Conservation (phyloP, 2,113 vertebrate species). For the Gavia stellata region DNA sequence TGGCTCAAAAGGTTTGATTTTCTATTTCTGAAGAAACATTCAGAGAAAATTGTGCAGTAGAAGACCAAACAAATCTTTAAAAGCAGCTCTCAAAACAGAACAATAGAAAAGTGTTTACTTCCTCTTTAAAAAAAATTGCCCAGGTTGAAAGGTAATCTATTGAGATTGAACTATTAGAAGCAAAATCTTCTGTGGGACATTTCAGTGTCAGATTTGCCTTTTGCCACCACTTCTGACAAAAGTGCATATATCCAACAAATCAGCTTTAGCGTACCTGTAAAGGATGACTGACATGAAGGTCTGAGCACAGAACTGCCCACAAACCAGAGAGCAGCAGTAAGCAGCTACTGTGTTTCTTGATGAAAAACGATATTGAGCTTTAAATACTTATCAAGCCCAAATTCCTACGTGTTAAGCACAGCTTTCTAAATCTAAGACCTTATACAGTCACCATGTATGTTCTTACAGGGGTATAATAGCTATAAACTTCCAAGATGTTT, state of each 20-base stretch:
- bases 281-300: not conserved
- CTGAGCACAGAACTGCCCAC: not conserved
- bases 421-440: not conserved
- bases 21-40: not conserved
- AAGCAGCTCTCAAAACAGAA: not conserved
- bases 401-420: not conserved
- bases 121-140: not conserved
- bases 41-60: not conserved
- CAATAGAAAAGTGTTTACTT: not conserved
- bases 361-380: not conserved
- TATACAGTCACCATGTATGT: not conserved
- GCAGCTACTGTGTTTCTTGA: not conserved
- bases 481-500: not conserved
- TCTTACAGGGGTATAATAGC: not conserved
- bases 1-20: not conserved
- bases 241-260: not conserved
- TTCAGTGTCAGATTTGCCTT: not conserved
- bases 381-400: not conserved
- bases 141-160: not conserved
- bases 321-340: not conserved
- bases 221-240: not conserved
- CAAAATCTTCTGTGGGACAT: not conserved
- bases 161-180: not conserved
- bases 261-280: not conserved
- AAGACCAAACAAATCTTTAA: constrained; percentile 2